These are phyloP conservation scores for Colistium nudipinnis DNA, from an alignment of 2,113 vertebrate species.

Conservation along the genomic window DNA sequence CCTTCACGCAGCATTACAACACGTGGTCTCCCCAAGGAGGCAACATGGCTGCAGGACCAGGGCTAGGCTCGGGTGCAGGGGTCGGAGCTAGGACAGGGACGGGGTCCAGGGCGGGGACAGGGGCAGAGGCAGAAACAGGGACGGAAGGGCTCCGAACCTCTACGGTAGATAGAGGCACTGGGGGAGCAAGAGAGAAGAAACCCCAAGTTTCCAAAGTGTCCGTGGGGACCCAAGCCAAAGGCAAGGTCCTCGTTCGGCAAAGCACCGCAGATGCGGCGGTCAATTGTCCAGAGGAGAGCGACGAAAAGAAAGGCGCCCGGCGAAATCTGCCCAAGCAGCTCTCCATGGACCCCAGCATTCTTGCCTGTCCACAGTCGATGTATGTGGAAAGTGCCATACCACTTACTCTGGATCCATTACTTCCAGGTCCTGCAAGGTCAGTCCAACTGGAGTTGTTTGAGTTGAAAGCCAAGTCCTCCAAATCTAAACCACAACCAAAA, in stretches of 20 bases:
- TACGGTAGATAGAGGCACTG: constrained; percentile 26
- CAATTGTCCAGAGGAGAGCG: constrained; percentile 79
- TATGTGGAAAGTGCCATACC: constrained; percentile 79
- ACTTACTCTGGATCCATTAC: constrained; percentile 73
- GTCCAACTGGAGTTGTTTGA: constrained; percentile 41
- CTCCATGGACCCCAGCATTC: constrained; percentile 80
- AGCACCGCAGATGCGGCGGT: constrained; percentile 83
- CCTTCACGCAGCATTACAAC: constrained; percentile 83
- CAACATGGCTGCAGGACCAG: constrained; percentile 46
- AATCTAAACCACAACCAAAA: constrained; percentile 21
- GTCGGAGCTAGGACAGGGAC: constrained; percentile 15
- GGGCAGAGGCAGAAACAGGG: not conserved
- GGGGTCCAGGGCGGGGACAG: not conserved
- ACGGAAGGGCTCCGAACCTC: constrained; percentile 39
- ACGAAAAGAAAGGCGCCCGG: constrained; percentile 63
- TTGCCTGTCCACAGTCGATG: constrained; percentile 75
- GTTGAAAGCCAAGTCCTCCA: constrained; percentile 15
- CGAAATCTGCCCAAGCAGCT: constrained; percentile 74
- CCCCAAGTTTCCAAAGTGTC: constrained; percentile 75
- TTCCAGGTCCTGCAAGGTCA: constrained; percentile 48
- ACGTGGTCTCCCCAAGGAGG: constrained; percentile 81
- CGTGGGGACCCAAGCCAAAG: constrained; percentile 81
- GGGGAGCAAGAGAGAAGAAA: constrained; percentile 66
- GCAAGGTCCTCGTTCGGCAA: constrained; percentile 79
- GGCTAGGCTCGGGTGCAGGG: constrained; percentile 31